Base-by-base conservation (phyloP, 2,113 vertebrate genomes). In the Cryptotis parvus region DNA sequence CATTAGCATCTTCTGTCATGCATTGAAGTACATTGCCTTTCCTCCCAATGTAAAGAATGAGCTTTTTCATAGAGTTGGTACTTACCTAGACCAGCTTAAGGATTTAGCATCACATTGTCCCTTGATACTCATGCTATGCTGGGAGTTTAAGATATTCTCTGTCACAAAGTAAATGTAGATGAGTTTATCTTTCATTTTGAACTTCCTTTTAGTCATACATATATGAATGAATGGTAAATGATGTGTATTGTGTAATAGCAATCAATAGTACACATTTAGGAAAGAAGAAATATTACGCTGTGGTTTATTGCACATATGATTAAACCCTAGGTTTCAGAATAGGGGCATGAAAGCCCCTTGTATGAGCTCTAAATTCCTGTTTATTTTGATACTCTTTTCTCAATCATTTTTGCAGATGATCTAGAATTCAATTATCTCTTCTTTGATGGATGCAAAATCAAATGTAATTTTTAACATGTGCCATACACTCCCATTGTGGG, bases 381-480 rank as follows among this genome's bases (percentile, higher is more conserved):
- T 61, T 68, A 18, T 5, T 31, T 0, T 35, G 69, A 80, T 75
- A 18, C 3, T 58, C 14, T 52, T 72, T 69, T 55, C n/a, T 76
- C 29, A 31, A n/a, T 72, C 41, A n/a, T 88, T 92, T 84, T 45
- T 49, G 41, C 49, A 27, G 79, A 52, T 16, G 15, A 73, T 26
- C 22, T 90, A n/a, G 45, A 63, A 82, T 61, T 0, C 22, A 87
- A 55, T 84, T 3, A 69, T 66, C 26, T 49, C 8, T 75, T 81
- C 49, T 88, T 80, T 73, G 6, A 4, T 72, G 9, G 55, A 4
- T 35, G 6, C 3, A 65, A 85, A 85, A 78, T 14, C 18, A 39
- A 87, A 89, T 20, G 10, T 10, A 69, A 45, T 18, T 69, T 88
- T 96, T 86, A 82, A 12, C 49, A 84, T 41, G 27, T 39, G 15